A percentile compares a stretch with the other conserved stretches of the same genome.
phyloP scores from a whole-genome alignment of 2,113 vertebrate genomes.

The Zosterops hypoxanthus region DNA sequence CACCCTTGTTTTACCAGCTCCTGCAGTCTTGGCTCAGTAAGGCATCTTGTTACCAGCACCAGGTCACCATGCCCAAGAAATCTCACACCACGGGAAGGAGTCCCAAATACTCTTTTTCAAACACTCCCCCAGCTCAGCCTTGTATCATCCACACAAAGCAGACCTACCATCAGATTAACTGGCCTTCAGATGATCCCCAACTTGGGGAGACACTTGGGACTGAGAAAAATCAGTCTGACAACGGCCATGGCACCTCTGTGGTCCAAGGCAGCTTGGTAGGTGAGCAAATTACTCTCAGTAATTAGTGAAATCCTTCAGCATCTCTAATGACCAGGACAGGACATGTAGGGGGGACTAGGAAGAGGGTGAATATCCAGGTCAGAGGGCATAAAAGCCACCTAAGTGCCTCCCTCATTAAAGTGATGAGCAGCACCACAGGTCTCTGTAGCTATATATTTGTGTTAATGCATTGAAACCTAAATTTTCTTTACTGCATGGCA shows the following conservation, averaged over 20 bases:
- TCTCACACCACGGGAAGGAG: neutral
- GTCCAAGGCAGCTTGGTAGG: neutral
- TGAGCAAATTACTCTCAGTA: neutral
- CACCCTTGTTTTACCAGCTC: neutral
- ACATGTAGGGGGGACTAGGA: neutral
- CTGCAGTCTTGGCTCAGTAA: neutral
- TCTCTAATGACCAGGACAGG: neutral
- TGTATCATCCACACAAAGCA: neutral
- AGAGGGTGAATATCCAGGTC: neutral
- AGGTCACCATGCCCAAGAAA: slow-evolving; percentile 32
- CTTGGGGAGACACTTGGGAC: neutral
- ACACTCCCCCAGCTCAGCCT: neutral
- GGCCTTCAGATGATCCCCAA: neutral
- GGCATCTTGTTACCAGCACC: neutral
- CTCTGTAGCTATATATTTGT: neutral
- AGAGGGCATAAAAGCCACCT: neutral
- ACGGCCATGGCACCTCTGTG: neutral
- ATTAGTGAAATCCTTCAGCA: neutral
- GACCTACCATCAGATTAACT: neutral
- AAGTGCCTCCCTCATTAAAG: neutral
- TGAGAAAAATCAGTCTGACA: neutral
- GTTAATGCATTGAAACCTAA: neutral
- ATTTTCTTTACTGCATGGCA: neutral
- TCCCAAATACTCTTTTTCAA: neutral
- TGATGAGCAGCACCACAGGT: neutral